Evolutionary conservation across 2,888 invertebrate genomes (phyloP), one percentile per base, ranked within the genome.

Genomic region (Oxyscelio sp.): DNA sequence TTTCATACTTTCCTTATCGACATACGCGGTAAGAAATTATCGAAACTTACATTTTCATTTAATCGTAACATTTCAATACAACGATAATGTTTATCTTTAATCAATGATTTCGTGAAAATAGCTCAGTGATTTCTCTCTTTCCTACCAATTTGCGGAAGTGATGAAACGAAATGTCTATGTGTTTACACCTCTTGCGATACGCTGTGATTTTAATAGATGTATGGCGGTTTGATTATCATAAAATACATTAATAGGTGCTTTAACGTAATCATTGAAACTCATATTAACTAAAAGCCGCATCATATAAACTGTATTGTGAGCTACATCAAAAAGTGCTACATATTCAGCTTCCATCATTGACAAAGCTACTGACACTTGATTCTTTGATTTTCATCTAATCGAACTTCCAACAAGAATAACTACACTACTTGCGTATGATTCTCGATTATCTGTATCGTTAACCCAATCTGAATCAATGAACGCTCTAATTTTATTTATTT

Each of bases 391-490:
- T 31, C 54, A 56, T 8, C 54, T 56, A 13, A 56, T 34, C 31
- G 54, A 31, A 8, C 27, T n/a, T 8, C 54, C 34, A 17, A 31
- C 31, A 17, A 34, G 31, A 6, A 17, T 31, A 2, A 56, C 9
- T 15, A 56, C 54, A 17, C 31, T 74, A 9, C 85, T 85, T 15
- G 54, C 9, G 17, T 31, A 56, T 22, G 54, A 56, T 56, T 56
- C 31, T 15, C 54, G 15, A 17, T 31, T 17, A 9, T 56, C 54
- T 17, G 31, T 8, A 31, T 31, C 31, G 3, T 71, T 80, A 5
- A 80, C 85, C 85, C 85, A 85, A 40, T 87, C 85, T 0, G 87
- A 85, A 40, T 87, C 86, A 2, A 54, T 27, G 27, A 70, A 88
- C 4, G 74, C 85, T 15, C 19, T 56, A 0, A 89, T 4, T 8